Base-by-base conservation (phyloP, 2,888 invertebrate genomes). In the Busseola fusca region DNA sequence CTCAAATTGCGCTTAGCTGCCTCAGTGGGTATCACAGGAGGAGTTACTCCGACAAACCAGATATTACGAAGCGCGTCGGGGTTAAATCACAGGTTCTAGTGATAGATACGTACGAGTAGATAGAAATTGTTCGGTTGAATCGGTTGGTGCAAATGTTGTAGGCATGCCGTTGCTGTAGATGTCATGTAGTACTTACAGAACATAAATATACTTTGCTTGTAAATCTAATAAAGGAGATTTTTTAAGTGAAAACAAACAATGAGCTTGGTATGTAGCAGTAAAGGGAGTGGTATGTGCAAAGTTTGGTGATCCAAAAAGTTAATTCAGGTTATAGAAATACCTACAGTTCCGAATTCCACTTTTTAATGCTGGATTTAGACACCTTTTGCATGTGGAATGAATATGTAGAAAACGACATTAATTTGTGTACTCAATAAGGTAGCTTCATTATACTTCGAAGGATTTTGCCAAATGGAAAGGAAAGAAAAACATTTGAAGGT, bases 21-120 rank as follows among this genome's bases (percentile, higher is more conserved):
- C 60, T 86, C 63, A 72, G 76, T 64, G 74, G 81, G 62, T 72
- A 77, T 18, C 69, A 70, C 34, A 80, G 34, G 52, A 78, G 93
- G 72, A 84, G 66, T 45, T 91, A 84, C 73, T 88, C 93, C 16
- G 93, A 94, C 7, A 92, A 91, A 77, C 72, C 87, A 37, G 92
- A 92, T 71, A 74, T 85, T 0, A 86, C 91, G 10, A 93, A 92
- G 72, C 89, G 91, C 78, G 76, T 90, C 57, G 87, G 85, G 84
- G 93, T 93, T 75, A 87, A 87, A 68, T 63, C 74, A 21, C 80
- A 76, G 80, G 60, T 65, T 48, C 9, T 37, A 37, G 1, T 9
- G 14, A 25, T 18, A 56, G n/a, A n/a, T 62, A 18, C 6, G 12
- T 34, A 34, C 34, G 34, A 34, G 34, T 50, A 14, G 21, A n/a